Conservation (phyloP, 2,797 vertebrate species). For the Vireo griseus region DNA sequence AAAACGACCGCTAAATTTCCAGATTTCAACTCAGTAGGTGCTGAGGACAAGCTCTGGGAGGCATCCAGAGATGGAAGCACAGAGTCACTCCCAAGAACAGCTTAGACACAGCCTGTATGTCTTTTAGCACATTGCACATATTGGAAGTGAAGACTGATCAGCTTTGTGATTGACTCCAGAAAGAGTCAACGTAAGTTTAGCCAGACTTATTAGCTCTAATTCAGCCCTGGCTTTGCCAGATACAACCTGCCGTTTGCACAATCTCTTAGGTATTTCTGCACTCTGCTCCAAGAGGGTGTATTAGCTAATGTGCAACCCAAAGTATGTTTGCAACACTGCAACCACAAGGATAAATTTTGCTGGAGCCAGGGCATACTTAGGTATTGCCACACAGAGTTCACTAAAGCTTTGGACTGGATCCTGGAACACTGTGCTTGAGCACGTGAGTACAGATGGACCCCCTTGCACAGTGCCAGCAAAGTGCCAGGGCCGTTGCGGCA, state of each 20-base stretch:
- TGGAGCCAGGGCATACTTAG: background rate
- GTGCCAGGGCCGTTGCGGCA: background rate
- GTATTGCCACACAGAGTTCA: background rate
- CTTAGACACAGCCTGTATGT: background rate
- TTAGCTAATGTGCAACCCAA: constrained; percentile 45
- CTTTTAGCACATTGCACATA: background rate
- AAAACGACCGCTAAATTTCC: background rate
- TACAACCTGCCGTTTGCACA: constrained; percentile 29
- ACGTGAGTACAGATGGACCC: background rate
- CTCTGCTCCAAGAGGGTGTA: constrained; percentile 40
- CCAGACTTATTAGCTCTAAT: constrained; percentile 3
- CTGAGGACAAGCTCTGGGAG: background rate
- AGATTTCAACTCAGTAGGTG: background rate
- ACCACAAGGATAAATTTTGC: background rate
- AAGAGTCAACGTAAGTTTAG: constrained; percentile 37
- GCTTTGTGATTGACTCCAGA: constrained; percentile 41
- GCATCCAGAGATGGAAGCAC: background rate
- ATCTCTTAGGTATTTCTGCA: constrained; percentile 43
- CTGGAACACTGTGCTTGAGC: constrained; percentile 14
- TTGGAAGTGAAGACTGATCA: constrained; percentile 10
- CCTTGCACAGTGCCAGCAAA: constrained; percentile 13
- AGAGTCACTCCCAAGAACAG: background rate
- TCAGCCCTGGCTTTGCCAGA: constrained; percentile 31
- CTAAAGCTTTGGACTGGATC: constrained; percentile 24
- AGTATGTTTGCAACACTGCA: constrained; percentile 37